Base-by-base conservation (phyloP, 1,140 invertebrate genomes). In the Aphaenogaster ashmeadi region DNA sequence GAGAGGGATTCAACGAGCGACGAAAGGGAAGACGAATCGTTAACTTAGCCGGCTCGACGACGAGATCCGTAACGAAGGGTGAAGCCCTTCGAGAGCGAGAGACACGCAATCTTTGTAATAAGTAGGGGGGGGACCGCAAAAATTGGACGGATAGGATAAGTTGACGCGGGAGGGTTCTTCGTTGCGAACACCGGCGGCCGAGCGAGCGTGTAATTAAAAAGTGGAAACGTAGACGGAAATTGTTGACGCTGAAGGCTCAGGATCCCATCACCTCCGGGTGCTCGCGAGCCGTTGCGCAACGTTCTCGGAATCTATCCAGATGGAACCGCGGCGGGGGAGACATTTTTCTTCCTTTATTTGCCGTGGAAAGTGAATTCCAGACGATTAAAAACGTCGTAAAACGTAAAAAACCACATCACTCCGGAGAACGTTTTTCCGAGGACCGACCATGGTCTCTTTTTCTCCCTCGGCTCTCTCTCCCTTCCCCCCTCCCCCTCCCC, bases 161-260 rank as follows among this genome's bases (percentile, higher is more conserved):
- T 58, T 27, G 27, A 27, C 27, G 27, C 27, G 27, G 27, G 27
- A 27, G 27, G 27, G 27, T 27, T 27, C 0, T 27, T 27, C 0
- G 41, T 50, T 71, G 85, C 84, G 75, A 86, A 88, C 58, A 71
- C 78, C 80, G 52, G 58, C 62, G 87, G 75, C 83, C 62, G 77
- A 56, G 36, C 74, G 79, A 60, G 77, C 72, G 84, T 87, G 88
- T 93, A 93, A 93, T 93, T 93, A 93, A 92, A 93, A 92, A 93
- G 84, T 91, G 89, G 89, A 92, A 92, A 91, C 75, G 90, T 92
- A 89, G 91, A 91, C 92, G 88, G 90, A 93, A 92, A 93, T 93
- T 92, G 91, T 93, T 89, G 91, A 91, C 86, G 90, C 58, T 87
- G 80, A 91, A 79, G 89, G 56, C 86, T 87, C 90, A 91, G 86